Evolutionary conservation across 2,888 invertebrate genomes (phyloP).

Genomic region (Dysmachus trigonus): DNA sequence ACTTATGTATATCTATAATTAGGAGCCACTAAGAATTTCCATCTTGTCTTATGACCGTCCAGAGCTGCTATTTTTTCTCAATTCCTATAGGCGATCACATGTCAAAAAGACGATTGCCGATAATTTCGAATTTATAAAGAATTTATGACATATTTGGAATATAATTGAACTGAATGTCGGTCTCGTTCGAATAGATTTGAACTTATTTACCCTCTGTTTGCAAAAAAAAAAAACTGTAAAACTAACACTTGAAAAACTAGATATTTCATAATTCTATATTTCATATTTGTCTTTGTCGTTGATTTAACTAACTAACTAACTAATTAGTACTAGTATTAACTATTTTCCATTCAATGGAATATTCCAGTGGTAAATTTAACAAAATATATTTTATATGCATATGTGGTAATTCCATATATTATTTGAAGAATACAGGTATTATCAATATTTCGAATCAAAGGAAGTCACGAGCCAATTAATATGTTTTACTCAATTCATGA

Average conservation of each 20-base stretch:
- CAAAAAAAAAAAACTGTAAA: not conserved
- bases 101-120: not conserved
- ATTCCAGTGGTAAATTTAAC: too few relatives aligned
- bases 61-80: constrained; percentile 28
- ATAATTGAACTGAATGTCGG: too few relatives aligned
- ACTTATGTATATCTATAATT: constrained; percentile 28
- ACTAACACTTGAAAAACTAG: not conserved
- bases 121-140: constrained; percentile 1
- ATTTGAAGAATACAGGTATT: too few relatives aligned
- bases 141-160: constrained; percentile 13
- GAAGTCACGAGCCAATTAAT: too few relatives aligned
- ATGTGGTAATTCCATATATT: too few relatives aligned
- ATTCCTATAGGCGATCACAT: not conserved
- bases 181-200: not conserved
- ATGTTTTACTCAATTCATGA: too few relatives aligned
- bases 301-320: too few relatives aligned
- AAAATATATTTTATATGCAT: too few relatives aligned
- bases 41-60: constrained; percentile 31
- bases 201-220: not conserved
- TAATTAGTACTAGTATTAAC: too few relatives aligned
- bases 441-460: too few relatives aligned
- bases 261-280: not conserved
- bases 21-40: constrained; percentile 34
- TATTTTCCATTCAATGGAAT: too few relatives aligned
- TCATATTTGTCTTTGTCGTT: too few relatives aligned